Conservation (phyloP, 2,888 invertebrate species). For the Ariolimax columbianus region DNA sequence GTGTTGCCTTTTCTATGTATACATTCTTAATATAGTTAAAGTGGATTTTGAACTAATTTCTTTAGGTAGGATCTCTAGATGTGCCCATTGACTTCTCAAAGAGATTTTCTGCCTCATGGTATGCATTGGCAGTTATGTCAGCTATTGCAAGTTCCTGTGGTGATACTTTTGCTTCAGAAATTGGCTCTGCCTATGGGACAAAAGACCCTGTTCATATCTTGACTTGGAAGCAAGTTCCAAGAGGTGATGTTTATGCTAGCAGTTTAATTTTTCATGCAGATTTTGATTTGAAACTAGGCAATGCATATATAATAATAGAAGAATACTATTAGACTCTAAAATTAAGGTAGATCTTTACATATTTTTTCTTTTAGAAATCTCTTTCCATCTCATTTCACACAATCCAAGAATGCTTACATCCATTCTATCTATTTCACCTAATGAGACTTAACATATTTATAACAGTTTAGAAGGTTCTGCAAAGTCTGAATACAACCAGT, state of each 20-base stretch:
- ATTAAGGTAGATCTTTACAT: too few relatives aligned
- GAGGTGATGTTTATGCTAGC: slow-evolving; percentile 79
- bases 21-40: not conserved
- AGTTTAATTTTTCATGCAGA: not conserved
- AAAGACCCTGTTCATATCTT: slow-evolving; percentile 88
- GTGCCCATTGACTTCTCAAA: slow-evolving; percentile 87
- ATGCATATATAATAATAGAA: not conserved
- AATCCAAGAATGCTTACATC: too few relatives aligned
- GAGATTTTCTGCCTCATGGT: slow-evolving; percentile 86
- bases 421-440: too few relatives aligned
- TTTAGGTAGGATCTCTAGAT: slow-evolving; percentile 85
- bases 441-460: too few relatives aligned
- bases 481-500: too few relatives aligned
- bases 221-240: slow-evolving; percentile 86
- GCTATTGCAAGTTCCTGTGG: slow-evolving; percentile 90
- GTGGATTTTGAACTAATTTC: slow-evolving; percentile 83
- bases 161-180: slow-evolving; percentile 94
- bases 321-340: not conserved
- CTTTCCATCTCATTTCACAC: too few relatives aligned
- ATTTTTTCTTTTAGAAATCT: too few relatives aligned
- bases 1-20: not conserved
- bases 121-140: slow-evolving; percentile 88
- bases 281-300: not conserved
- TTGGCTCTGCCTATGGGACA: slow-evolving; percentile 86
- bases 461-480: too few relatives aligned